A percentile compares a stretch with the other conserved stretches of the same genome.
phyloP scores from a whole-genome alignment of 2,113 vertebrate genomes.

The Hypomesus transpacificus region DNA sequence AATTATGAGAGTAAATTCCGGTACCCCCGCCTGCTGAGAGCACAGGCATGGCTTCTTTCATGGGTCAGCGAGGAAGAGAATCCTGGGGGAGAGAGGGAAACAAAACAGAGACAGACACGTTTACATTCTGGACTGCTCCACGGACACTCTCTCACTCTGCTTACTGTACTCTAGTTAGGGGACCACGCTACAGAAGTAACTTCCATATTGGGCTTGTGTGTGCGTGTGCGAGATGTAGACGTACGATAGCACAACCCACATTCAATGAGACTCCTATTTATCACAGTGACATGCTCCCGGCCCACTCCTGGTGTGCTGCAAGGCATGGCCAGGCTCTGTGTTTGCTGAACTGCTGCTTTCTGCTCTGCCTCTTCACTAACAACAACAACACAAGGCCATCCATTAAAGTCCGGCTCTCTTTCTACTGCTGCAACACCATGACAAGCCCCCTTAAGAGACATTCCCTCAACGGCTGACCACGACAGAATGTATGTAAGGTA shows the following conservation, averaged over 20 bases:
- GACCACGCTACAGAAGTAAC: no score
- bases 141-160: neutral
- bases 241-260: constrained; percentile 10
- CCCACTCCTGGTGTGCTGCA: neutral
- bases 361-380: neutral
- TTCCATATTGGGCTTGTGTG: neutral
- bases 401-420: neutral
- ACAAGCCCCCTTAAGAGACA: neutral
- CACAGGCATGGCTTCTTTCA: constrained; percentile 87
- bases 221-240: constrained; percentile 20
- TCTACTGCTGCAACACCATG: neutral
- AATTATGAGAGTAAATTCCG: neutral
- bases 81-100: constrained; percentile 32
- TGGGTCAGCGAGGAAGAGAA: constrained; percentile 55
- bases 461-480: constrained; percentile 1
- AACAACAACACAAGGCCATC: neutral
- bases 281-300: constrained; percentile 28
- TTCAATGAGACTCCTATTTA: constrained; percentile 37
- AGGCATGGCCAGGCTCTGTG: neutral
- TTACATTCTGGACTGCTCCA: neutral
- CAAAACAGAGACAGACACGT: neutral
- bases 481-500: neutral
- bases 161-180: neutral
- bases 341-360: neutral
- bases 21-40: constrained; percentile 89